phyloP scores from a whole-genome alignment of 2,797 vertebrate species.

The Silurus aristotelis region DNA sequence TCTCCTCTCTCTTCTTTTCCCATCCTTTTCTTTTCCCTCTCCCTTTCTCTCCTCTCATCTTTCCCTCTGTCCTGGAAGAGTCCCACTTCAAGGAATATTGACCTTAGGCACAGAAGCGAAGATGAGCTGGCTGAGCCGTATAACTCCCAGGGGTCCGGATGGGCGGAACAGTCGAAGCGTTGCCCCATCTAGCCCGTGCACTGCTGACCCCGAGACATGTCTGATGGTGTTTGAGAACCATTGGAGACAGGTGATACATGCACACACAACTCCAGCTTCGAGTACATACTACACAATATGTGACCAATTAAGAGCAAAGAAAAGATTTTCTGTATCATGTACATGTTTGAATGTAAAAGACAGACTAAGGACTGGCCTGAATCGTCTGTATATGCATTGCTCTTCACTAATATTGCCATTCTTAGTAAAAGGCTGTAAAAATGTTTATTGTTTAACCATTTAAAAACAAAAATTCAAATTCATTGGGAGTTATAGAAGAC shows the following conservation, averaged over 20 bases:
- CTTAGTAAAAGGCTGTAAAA: no score
- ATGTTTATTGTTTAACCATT: no score
- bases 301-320: not conserved
- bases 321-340: not conserved
- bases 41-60: constrained; percentile 15
- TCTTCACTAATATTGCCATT: no score
- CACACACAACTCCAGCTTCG: not conserved
- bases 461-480: no score
- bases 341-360: not conserved
- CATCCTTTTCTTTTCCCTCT: constrained; percentile 19
- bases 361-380: not conserved
- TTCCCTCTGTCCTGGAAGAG: constrained; percentile 31
- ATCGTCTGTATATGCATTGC: not conserved
- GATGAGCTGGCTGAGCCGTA: constrained; percentile 96
- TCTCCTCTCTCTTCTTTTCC: constrained; percentile 3
- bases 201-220: constrained; percentile 93
- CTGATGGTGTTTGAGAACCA: constrained; percentile 98
- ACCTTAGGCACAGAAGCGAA: constrained; percentile 56
- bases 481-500: no score
- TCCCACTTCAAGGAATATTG: constrained; percentile 30
- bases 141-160: constrained; percentile 82
- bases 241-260: constrained; percentile 88
- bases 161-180: constrained; percentile 74
- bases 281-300: not conserved
- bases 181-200: constrained; percentile 80